These are phyloP conservation scores for Anthrax anthrax DNA, from an alignment of 2,888 invertebrate genomes.

Conservation along the genomic window DNA sequence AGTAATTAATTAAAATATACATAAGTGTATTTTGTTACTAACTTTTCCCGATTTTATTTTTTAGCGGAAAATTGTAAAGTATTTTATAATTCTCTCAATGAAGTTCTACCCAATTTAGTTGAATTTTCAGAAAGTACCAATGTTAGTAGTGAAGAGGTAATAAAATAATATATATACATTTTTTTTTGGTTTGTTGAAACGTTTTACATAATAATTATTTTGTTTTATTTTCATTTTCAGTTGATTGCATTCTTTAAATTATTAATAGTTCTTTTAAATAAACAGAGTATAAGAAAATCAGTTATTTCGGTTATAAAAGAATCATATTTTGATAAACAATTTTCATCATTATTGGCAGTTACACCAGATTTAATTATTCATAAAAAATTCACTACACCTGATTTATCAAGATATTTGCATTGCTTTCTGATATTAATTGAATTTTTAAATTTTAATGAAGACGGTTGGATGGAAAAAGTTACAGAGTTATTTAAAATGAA, in stretches of 20 bases:
- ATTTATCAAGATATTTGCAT: constrained; percentile 25
- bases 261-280: constrained; percentile 21
- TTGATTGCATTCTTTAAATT: constrained; percentile 23
- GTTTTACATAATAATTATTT: background rate
- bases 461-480: constrained; percentile 29
- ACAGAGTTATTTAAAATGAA: constrained; percentile 21
- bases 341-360: constrained; percentile 20
- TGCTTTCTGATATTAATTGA: constrained; percentile 26
- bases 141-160: constrained; percentile 13
- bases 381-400: constrained; percentile 13
- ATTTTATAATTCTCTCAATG: constrained; percentile 20
- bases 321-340: constrained; percentile 30
- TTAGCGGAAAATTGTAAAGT: constrained; percentile 15
- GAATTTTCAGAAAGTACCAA: constrained; percentile 22
- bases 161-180: background rate
- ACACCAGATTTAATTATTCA: constrained; percentile 18
- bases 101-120: constrained; percentile 21
- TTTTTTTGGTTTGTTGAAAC: background rate
- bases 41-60: background rate
- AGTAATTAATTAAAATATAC: constrained; percentile 9
- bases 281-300: constrained; percentile 25
- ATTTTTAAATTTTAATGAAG: constrained; percentile 28
- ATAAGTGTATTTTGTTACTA: constrained; percentile 7
- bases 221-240: constrained; percentile 6
- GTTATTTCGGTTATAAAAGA: constrained; percentile 28